Conservation (phyloP, 2,113 vertebrate genomes). For the Xiphophorus hellerii region DNA sequence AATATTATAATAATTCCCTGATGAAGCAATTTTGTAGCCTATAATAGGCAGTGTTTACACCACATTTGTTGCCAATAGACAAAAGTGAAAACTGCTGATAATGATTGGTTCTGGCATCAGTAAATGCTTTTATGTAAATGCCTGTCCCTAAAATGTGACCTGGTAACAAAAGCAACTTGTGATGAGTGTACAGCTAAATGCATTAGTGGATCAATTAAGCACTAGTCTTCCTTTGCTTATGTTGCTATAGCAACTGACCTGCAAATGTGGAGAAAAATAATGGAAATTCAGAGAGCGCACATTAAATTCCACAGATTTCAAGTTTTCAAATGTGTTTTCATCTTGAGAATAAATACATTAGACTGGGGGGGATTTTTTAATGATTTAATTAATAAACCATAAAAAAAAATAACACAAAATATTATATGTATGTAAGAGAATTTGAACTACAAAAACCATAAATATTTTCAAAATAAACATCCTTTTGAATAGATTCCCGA, state of each 20-base stretch:
- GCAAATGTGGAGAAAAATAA: conserved; percentile 83
- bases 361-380: conserved; percentile 2
- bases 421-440: not conserved
- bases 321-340: conserved; percentile 35
- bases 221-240: conserved; percentile 84
- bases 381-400: not conserved
- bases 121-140: conserved; percentile 97
- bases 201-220: conserved; percentile 99
- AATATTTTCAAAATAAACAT: not conserved
- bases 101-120: conserved; percentile 92
- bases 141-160: conserved; percentile 91
- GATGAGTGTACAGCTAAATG: conserved; percentile 90
- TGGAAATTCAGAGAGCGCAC: conserved; percentile 79
- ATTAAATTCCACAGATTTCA: conserved; percentile 12
- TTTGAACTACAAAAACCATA: not conserved
- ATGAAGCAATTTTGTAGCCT: conserved; percentile 91
- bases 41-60: conserved; percentile 85
- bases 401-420: not conserved
- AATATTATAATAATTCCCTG: conserved; percentile 77
- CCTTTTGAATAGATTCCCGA: not conserved
- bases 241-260: conserved; percentile 87
- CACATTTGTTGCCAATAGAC: conserved; percentile 88
- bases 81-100: conserved; percentile 90
- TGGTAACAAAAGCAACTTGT: conserved; percentile 96
- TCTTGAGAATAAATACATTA: conserved; percentile 30